phyloP scores from a whole-genome alignment of 2,113 vertebrate species.

The Silurus meridionalis region DNA sequence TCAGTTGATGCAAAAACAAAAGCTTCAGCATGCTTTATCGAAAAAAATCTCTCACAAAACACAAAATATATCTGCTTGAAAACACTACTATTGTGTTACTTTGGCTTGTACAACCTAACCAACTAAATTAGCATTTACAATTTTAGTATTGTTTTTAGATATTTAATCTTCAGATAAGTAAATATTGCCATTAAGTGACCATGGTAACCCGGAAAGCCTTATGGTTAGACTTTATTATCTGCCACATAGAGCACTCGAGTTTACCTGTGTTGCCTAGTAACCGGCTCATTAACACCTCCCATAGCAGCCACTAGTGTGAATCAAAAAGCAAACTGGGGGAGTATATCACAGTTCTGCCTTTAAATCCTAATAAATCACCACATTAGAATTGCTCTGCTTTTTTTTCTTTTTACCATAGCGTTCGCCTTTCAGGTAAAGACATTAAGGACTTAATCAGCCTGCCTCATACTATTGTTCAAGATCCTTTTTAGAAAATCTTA shows the following conservation, averaged over 20 bases:
- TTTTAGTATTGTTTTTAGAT: background rate
- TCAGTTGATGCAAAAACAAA: background rate
- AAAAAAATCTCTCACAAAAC: background rate
- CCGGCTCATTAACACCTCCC: background rate
- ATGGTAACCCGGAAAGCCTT: background rate
- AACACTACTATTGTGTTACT: background rate
- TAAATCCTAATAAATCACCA: conserved; percentile 2
- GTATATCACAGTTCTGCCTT: background rate
- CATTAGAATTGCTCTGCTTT: background rate
- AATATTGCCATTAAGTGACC: background rate
- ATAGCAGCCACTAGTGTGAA: conserved; percentile 10
- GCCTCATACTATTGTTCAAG: background rate
- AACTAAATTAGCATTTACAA: background rate
- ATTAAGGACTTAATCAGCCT: background rate
- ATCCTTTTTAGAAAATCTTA: background rate
- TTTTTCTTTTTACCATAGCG: background rate
- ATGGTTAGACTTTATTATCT: background rate
- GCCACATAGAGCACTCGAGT: background rate
- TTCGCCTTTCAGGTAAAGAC: background rate
- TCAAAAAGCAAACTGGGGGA: background rate
- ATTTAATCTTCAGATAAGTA: background rate
- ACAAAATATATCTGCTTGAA: background rate
- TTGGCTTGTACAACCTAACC: no score
- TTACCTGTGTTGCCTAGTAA: conserved; percentile 9
- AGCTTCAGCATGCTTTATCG: background rate